These are phyloP conservation scores for Calliopum simillimum DNA, from an alignment of 2,888 invertebrate genomes.

Conservation along the genomic window DNA sequence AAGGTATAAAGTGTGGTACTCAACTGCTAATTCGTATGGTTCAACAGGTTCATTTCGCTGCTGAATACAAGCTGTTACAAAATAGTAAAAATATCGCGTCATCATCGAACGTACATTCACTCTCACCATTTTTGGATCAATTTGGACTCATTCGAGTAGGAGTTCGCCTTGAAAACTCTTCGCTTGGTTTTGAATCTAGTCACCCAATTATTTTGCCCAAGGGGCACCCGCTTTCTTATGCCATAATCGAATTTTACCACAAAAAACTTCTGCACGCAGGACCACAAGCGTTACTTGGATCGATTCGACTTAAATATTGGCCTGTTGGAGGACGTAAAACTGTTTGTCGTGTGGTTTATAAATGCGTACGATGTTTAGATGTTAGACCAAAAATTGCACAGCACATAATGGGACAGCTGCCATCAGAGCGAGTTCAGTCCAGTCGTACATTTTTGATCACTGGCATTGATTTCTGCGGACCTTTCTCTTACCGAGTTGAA, in stretches of 20 bases:
- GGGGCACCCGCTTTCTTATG: constrained; percentile 21
- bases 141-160: constrained; percentile 36
- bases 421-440: constrained; percentile 1
- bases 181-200: constrained; percentile 26
- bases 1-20: constrained; percentile 15
- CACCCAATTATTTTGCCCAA: constrained; percentile 39
- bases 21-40: constrained; percentile 3
- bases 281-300: constrained; percentile 22
- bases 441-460: constrained; percentile 30
- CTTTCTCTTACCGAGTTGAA: constrained; percentile 31
- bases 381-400: constrained; percentile 19
- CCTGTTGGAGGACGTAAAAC: constrained; percentile 31
- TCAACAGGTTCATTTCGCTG: not conserved
- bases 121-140: constrained; percentile 17
- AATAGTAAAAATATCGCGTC: not conserved
- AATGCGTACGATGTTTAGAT: constrained; percentile 23
- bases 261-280: constrained; percentile 30
- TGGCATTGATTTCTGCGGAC: constrained; percentile 35
- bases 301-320: constrained; percentile 29
- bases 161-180: constrained; percentile 32
- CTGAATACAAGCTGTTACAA: not conserved
- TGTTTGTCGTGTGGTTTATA: constrained; percentile 23
- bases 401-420: constrained; percentile 34
- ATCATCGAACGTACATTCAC: not conserved
- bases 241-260: constrained; percentile 22